A percentile compares a stretch with the other conserved stretches of the same genome.
Conservation (phyloP, 2,888 invertebrate species). For the Crocallis elinguaria region DNA sequence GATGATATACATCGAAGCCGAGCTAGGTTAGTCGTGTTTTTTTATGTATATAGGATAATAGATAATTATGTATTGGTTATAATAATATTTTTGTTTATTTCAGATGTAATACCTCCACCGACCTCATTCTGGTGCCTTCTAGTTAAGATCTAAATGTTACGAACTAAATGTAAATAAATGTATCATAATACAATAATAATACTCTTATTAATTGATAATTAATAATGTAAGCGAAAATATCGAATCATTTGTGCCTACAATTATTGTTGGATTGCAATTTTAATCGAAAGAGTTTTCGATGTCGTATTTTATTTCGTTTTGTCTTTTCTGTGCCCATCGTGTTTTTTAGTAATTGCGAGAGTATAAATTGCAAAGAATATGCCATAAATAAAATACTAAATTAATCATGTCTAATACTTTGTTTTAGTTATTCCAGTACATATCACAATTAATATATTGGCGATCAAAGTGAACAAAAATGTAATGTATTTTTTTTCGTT, state of each 20-base stretch:
- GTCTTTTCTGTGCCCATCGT: constrained; percentile 75
- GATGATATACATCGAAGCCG: too few species aligned
- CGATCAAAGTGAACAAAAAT: too few species aligned
- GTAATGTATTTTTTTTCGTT: not conserved
- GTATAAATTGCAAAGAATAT: constrained; percentile 40
- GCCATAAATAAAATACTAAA: too few species aligned
- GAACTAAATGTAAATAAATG: constrained; percentile 74
- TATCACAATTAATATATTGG: too few species aligned
- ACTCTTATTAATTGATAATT: constrained; percentile 53
- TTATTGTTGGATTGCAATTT: constrained; percentile 40
- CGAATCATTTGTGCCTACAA: constrained; percentile 73
- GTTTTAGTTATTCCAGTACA: too few species aligned
- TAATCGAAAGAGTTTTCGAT: constrained; percentile 48
- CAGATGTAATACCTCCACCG: constrained; percentile 81
- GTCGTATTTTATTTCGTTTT: constrained; percentile 48
- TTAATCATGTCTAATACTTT: not conserved
- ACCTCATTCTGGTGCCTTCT: constrained; percentile 84
- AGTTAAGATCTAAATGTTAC: constrained; percentile 70
- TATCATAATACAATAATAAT: constrained; percentile 70
- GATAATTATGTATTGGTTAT: too few species aligned
- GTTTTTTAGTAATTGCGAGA: constrained; percentile 48
- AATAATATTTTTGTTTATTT: constrained; percentile 42
- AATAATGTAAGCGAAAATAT: constrained; percentile 71
- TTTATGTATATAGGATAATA: too few species aligned
- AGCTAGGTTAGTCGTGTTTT: too few species aligned